Conservation (phyloP, 2,113 vertebrate genomes). For the Tyrannus savana region DNA sequence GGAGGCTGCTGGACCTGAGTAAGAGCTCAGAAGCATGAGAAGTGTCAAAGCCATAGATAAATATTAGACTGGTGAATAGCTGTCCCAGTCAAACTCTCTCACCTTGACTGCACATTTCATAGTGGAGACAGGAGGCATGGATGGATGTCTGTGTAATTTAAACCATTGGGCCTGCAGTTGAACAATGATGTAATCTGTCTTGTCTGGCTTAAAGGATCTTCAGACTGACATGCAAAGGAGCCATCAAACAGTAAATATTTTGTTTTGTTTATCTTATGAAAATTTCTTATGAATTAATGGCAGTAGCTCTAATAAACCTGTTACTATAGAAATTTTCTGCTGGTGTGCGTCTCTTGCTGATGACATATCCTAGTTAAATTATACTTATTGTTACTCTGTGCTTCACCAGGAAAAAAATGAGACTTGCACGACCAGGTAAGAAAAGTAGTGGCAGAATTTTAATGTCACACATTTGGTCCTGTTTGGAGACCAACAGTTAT, state of each 20-base stretch:
- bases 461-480: not conserved
- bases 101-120: not conserved
- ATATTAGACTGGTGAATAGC: not conserved
- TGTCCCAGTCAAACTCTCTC: not conserved
- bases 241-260: not conserved
- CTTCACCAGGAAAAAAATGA: not conserved
- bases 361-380: not conserved
- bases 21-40: not conserved
- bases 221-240: not conserved
- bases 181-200: not conserved
- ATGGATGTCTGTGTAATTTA: not conserved
- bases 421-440: not conserved
- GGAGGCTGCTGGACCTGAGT: not conserved
- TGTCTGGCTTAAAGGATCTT: not conserved
- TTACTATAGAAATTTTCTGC: not conserved
- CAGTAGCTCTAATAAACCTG: conserved; percentile 28
- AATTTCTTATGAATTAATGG: not conserved
- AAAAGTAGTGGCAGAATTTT: not conserved
- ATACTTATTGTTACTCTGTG: not conserved
- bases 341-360: not conserved
- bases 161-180: not conserved
- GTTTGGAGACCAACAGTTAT: not conserved
- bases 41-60: not conserved
- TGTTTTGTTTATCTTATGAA: not conserved
- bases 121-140: not conserved